phyloP scores from a whole-genome alignment of 2,113 vertebrate species.

The Chionomys nivalis region DNA sequence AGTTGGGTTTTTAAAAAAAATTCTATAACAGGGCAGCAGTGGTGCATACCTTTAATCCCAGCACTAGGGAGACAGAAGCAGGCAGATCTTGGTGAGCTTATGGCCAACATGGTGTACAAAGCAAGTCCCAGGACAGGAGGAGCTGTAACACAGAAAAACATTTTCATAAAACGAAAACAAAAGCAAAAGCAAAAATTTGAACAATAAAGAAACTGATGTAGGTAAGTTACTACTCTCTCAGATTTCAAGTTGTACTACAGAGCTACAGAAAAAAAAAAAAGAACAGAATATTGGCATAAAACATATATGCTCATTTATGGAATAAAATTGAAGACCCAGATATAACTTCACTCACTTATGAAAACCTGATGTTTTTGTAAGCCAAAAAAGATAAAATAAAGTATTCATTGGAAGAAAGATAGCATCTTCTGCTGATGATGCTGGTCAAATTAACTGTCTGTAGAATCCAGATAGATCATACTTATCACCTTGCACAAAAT shows the following conservation, averaged over 20 bases:
- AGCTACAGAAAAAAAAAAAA: neutral
- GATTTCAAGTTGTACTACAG: neutral
- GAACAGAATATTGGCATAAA: too few relatives aligned
- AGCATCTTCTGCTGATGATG: neutral
- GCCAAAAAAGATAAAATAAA: neutral
- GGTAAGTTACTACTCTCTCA: neutral
- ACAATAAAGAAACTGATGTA: neutral
- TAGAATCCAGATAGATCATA: neutral
- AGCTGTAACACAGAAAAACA: neutral
- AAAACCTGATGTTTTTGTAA: neutral
- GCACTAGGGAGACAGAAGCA: neutral
- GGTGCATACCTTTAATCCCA: neutral
- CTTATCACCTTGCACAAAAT: neutral
- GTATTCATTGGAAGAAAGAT: neutral
- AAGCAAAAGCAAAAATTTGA: neutral
- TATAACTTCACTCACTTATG: neutral
- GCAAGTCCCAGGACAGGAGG: neutral
- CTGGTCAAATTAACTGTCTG: neutral
- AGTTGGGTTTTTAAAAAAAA: neutral
- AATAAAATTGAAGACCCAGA: neutral
- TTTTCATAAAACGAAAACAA: neutral
- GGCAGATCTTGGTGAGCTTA: neutral
- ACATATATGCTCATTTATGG: neutral
- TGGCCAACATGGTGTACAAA: neutral
- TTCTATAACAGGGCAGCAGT: neutral